phyloP scores from a whole-genome alignment of 2,113 vertebrate genomes.

The Polypterus bichir region DNA sequence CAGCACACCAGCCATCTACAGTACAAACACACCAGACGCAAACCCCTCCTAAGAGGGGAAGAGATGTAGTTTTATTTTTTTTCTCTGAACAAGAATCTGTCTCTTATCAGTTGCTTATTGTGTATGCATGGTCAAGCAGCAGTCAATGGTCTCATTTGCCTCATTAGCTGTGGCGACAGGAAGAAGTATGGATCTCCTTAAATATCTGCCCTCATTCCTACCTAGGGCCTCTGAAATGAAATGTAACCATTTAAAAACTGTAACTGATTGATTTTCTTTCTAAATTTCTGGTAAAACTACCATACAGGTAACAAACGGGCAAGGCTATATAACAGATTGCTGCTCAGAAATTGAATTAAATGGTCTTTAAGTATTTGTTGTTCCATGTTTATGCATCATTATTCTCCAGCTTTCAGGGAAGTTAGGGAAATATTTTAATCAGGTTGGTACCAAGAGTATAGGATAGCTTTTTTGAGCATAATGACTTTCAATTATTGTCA shows the following conservation, averaged over 20 bases:
- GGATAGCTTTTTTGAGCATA: conserved; percentile 2
- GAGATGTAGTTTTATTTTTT: conserved; percentile 39
- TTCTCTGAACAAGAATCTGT: conserved; percentile 37
- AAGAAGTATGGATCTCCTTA: conserved; percentile 51
- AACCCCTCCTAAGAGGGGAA: conserved; percentile 33
- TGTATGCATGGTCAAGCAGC: conserved; percentile 64
- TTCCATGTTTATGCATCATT: conserved; percentile 7
- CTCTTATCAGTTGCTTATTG: conserved; percentile 46
- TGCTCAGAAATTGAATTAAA: conserved; percentile 19
- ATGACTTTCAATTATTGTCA: conserved; percentile 23
- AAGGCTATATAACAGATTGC: conserved; percentile 21
- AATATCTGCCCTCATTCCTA: conserved; percentile 52
- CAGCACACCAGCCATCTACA: conserved; percentile 31
- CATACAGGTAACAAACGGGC: conserved; percentile 15
- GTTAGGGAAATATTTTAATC: conserved; percentile 16
- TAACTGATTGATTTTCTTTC: conserved; percentile 13
- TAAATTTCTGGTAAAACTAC: conserved; percentile 6
- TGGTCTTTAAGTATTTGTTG: conserved; percentile 10
- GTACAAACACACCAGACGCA: conserved; percentile 26
- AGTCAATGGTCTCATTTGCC: conserved; percentile 60
- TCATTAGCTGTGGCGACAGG: conserved; percentile 65
- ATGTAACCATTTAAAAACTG: conserved; percentile 28
- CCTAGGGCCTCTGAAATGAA: conserved; percentile 32
- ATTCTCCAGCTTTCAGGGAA: conserved; percentile 2
- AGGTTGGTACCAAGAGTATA: background rate